Conservation (phyloP, 1,140 invertebrate genomes). For the Adoxophyes honmai region DNA sequence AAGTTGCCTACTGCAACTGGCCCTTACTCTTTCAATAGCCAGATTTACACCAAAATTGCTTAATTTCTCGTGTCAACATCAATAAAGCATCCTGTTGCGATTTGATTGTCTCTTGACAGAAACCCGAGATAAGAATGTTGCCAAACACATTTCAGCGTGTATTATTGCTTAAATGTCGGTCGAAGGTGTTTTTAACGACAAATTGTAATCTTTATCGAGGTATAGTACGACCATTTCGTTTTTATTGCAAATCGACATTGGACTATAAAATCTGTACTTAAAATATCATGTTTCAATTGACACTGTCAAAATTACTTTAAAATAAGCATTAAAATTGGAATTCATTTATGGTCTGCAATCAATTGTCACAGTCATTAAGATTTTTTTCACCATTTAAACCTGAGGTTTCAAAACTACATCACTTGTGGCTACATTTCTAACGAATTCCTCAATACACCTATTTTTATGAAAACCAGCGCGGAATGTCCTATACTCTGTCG, state of each 20-base stretch:
- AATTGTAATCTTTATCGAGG: slow-evolving; percentile 8
- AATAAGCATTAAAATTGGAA: no score
- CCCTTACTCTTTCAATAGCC: no score
- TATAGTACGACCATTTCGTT: background rate
- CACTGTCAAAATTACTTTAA: no score
- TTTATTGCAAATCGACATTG: slow-evolving; percentile 7
- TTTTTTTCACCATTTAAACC: no score
- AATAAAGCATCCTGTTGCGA: background rate
- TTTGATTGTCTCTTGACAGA: background rate
- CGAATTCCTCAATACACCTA: no score
- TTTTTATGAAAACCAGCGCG: no score
- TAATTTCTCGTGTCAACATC: background rate
- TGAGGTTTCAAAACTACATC: no score
- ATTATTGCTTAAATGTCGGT: slow-evolving; percentile 2
- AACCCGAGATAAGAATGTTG: background rate
- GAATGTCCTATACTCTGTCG: no score
- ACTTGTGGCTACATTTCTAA: no score
- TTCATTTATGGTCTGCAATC: no score
- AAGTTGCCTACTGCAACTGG: no score
- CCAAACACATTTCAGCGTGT: background rate
- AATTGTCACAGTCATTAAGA: no score
- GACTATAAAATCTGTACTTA: slow-evolving; percentile 1
- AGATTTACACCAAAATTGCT: background rate
- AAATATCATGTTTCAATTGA: slow-evolving; percentile 8
- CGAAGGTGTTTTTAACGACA: background rate